Evolutionary conservation across 2,888 invertebrate species (phyloP).

Genomic region (Brachylomia viminalis): DNA sequence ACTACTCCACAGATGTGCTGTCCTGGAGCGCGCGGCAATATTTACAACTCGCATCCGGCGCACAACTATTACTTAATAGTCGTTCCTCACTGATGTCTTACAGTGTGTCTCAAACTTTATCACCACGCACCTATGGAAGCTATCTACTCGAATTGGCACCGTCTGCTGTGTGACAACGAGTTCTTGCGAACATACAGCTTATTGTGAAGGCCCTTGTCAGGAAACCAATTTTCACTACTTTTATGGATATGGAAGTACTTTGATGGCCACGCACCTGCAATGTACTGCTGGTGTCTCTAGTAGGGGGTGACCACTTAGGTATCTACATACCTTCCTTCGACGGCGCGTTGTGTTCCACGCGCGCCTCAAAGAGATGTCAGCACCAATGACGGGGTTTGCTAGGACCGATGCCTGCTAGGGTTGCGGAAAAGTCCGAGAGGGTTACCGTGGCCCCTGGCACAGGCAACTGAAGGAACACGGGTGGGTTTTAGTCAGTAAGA

Average conservation of each 20-base stretch:
- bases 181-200: neutral
- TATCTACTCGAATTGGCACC: neutral
- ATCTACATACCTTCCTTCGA: too few species aligned
- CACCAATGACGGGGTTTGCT: too few species aligned
- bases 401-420: too few species aligned
- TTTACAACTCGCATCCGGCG: conserved; percentile 88
- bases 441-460: too few species aligned
- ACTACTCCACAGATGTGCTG: conserved; percentile 68
- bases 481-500: too few species aligned
- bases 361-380: too few species aligned
- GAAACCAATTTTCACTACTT: neutral
- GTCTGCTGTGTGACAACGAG: neutral
- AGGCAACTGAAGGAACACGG: too few species aligned
- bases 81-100: conserved; percentile 73
- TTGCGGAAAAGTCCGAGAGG: too few species aligned
- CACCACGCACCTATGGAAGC: neutral
- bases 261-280: neutral
- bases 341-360: too few species aligned
- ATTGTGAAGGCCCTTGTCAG: neutral
- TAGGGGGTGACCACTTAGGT: too few species aligned
- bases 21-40: conserved; percentile 75
- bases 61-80: conserved; percentile 88
- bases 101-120: conserved; percentile 76
- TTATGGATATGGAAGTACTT: too few species aligned
- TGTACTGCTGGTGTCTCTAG: too few species aligned